Percentiles rank a stretch among this genome's conserved stretches.
Conservation (phyloP, 1,140 invertebrate species). For the Halyomorpha halys region DNA sequence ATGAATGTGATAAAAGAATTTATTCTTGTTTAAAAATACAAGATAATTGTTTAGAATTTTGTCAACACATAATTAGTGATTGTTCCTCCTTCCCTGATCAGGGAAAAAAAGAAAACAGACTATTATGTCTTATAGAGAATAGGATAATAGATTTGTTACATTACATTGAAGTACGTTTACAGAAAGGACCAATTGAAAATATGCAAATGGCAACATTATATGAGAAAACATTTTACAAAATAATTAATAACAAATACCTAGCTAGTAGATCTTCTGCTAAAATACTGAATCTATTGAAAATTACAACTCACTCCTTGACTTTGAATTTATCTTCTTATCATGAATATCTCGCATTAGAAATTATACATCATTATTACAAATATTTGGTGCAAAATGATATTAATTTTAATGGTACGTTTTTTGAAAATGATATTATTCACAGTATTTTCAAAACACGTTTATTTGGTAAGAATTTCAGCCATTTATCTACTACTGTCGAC, state of each 20-base stretch:
- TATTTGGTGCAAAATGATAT: background rate
- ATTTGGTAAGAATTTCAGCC: background rate
- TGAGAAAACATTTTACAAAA: no score
- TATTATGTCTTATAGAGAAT: background rate
- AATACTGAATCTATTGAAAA: no score
- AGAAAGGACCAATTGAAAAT: no score
- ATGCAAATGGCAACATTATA: no score
- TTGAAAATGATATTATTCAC: background rate
- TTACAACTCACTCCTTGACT: background rate
- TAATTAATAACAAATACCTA: no score
- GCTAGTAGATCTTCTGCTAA: no score
- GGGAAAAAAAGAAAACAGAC: background rate
- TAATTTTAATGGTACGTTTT: background rate
- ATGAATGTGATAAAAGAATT: slow-evolving; percentile 14
- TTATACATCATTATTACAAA: background rate
- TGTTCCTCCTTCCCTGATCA: background rate
- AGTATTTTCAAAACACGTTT: background rate
- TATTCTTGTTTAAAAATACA: slow-evolving; percentile 6
- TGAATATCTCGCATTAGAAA: background rate
- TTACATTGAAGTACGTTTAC: no score
- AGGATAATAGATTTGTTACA: background rate
- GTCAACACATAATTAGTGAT: background rate
- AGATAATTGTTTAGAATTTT: slow-evolving; percentile 14
- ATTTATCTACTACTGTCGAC: background rate
- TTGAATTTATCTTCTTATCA: background rate